Evolutionary conservation across 64 coral and sea anemone species (phyloP).

Genomic region (Pocillopora damicornis): DNA sequence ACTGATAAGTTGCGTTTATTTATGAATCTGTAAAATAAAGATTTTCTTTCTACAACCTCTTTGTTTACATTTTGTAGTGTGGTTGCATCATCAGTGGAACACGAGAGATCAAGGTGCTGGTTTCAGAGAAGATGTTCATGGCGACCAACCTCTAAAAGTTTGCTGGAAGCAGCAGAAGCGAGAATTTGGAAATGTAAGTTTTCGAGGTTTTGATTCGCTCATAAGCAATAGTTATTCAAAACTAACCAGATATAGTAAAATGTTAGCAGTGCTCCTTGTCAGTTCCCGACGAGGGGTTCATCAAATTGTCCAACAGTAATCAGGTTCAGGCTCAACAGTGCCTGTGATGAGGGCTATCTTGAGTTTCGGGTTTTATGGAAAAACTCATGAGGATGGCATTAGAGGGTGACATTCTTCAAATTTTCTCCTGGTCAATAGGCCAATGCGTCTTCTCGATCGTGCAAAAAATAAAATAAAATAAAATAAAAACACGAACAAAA

Average conservation of each 20-base stretch:
- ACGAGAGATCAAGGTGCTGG: slow-evolving; percentile 26
- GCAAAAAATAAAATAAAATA: too few relatives aligned
- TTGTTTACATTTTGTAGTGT: not conserved
- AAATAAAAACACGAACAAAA: too few relatives aligned
- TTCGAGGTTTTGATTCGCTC: not conserved
- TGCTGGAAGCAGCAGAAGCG: slow-evolving; percentile 52
- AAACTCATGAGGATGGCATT: too few relatives aligned
- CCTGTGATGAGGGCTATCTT: too few relatives aligned
- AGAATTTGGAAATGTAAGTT: slow-evolving; percentile 67
- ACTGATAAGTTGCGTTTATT: not conserved
- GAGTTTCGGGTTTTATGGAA: too few relatives aligned
- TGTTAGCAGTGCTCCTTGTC: not conserved
- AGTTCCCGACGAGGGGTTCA: too few relatives aligned
- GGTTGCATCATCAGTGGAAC: not conserved
- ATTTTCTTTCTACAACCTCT: not conserved
- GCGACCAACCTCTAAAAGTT: slow-evolving; percentile 69
- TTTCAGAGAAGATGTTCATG: slow-evolving; percentile 36
- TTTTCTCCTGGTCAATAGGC: too few relatives aligned
- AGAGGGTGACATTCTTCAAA: too few relatives aligned
- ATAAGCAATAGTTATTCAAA: too few relatives aligned
- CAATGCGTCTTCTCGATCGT: too few relatives aligned
- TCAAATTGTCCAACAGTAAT: too few relatives aligned
- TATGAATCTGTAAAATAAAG: not conserved
- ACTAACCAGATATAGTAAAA: not conserved
- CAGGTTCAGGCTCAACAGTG: too few relatives aligned